Percentiles rank a stretch among this genome's conserved stretches.
Evolutionary conservation across 1,140 invertebrate species (phyloP).

Genomic region (Nixonia krombeini): DNA sequence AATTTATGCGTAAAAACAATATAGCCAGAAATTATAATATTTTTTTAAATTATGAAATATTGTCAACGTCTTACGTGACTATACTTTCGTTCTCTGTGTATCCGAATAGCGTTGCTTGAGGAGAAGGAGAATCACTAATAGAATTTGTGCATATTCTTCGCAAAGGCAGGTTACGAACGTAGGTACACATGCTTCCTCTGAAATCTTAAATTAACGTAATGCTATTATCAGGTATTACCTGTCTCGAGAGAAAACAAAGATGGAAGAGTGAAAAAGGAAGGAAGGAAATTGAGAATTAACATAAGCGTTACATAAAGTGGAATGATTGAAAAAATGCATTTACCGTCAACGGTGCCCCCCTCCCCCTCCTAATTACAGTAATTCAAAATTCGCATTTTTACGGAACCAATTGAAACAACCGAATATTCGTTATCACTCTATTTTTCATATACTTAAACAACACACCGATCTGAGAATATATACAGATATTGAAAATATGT

Average conservation of each 20-base stretch:
- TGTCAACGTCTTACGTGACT: slow-evolving; percentile 30
- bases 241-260: too few species aligned
- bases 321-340: neutral
- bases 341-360: neutral
- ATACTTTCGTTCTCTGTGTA: slow-evolving; percentile 35
- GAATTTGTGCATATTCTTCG: slow-evolving; percentile 8
- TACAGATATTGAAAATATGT: too few species aligned
- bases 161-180: slow-evolving; percentile 5
- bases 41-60: slow-evolving; percentile 41
- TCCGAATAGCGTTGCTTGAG: slow-evolving; percentile 6
- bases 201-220: too few species aligned
- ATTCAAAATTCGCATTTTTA: slow-evolving; percentile 28
- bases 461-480: too few species aligned
- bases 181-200: neutral
- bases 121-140: neutral
- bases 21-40: slow-evolving; percentile 27
- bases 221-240: too few species aligned
- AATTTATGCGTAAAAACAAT: slow-evolving; percentile 4
- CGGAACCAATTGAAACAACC: too few species aligned
- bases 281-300: too few species aligned
- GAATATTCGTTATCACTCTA: too few species aligned
- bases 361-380: slow-evolving; percentile 5
- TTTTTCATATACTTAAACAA: too few species aligned
- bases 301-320: too few species aligned
- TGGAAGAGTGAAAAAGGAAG: too few species aligned